Conservation (phyloP, 2,113 vertebrate genomes). For the Todiramphus chloris region DNA sequence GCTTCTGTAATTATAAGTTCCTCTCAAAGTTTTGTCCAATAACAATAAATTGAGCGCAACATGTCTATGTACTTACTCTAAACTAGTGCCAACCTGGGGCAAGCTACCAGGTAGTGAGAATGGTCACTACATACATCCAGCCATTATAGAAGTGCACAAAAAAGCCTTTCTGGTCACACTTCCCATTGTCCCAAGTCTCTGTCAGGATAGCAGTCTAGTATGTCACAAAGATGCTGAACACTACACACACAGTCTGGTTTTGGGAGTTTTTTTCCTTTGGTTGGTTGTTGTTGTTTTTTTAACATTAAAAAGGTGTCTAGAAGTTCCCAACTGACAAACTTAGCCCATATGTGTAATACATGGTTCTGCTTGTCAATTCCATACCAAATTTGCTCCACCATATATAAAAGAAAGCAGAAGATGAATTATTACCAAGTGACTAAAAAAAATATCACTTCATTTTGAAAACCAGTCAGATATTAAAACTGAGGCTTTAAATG, state of each 20-base stretch:
- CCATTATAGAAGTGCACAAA: not conserved
- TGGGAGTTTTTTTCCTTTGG: no score
- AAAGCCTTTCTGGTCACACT: not conserved
- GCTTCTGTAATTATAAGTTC: not conserved
- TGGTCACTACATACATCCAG: not conserved
- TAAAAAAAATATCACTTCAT: not conserved
- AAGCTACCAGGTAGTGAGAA: not conserved
- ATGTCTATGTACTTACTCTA: not conserved
- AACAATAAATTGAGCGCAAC: not conserved
- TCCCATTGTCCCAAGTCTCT: not conserved
- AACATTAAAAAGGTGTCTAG: not conserved
- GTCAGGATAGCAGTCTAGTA: not conserved
- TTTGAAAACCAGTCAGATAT: not conserved
- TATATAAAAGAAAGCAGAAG: not conserved
- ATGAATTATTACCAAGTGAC: not conserved
- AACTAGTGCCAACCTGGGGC: not conserved
- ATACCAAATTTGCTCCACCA: not conserved
- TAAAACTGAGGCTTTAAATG: slow-evolving; percentile 35
- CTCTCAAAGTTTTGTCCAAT: not conserved
- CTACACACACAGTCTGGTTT: not conserved
- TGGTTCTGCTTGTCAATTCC: not conserved
- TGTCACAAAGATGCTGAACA: not conserved
- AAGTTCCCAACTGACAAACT: not conserved
- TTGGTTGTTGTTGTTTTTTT: not conserved
- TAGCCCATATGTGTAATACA: not conserved